Evolutionary conservation across 1,140 invertebrate species (phyloP).

Genomic region (Drosophila kikkawai): DNA sequence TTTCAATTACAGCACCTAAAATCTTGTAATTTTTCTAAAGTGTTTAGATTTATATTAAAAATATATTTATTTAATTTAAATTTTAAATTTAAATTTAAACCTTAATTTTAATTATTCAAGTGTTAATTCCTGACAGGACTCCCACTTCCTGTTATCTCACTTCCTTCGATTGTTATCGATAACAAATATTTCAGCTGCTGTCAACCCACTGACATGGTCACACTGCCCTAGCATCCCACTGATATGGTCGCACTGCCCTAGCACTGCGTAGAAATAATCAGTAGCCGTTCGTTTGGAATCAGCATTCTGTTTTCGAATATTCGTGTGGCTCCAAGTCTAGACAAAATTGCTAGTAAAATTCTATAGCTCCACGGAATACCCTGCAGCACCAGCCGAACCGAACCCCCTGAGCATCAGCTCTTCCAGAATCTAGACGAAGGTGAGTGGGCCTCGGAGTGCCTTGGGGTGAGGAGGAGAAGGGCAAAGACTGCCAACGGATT

Average conservation of each 20-base stretch:
- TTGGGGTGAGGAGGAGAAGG: background rate
- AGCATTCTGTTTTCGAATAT: background rate
- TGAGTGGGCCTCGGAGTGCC: background rate
- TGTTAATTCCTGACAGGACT: background rate
- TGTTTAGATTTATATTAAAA: too few species aligned
- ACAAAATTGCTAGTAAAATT: slow-evolving; percentile 33
- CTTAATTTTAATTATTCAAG: too few species aligned
- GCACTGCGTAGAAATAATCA: slow-evolving; percentile 6
- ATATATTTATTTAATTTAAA: too few species aligned
- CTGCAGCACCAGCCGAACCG: background rate
- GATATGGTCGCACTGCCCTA: slow-evolving; percentile 3
- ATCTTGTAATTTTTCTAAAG: too few species aligned
- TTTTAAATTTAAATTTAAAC: too few species aligned
- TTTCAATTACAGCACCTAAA: too few species aligned
- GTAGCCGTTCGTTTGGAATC: slow-evolving; percentile 6
- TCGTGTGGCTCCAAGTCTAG: background rate
- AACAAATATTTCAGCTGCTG: background rate
- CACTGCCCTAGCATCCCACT: background rate
- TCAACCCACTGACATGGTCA: background rate
- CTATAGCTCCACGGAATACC: background rate
- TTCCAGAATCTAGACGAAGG: slow-evolving; percentile 14
- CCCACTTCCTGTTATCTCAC: background rate
- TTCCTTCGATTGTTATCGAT: background rate
- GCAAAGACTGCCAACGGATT: slow-evolving; percentile 40
- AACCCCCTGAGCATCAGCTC: background rate